These are phyloP conservation scores for Thomomys bottae DNA, from an alignment of 2,113 vertebrate genomes.

Conservation along the genomic window DNA sequence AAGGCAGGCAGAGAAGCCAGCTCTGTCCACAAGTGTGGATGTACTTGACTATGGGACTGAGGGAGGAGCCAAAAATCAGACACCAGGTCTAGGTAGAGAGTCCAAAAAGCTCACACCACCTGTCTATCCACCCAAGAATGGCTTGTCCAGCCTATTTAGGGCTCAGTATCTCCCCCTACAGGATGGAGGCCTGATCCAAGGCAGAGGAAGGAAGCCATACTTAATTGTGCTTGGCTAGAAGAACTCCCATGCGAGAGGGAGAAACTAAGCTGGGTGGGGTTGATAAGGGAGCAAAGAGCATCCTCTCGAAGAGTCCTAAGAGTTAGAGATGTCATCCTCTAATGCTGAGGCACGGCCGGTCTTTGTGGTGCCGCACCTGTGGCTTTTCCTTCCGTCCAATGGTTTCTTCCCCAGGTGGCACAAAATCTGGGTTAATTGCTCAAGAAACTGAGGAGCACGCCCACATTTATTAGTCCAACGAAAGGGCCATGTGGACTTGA, in stretches of 20 bases:
- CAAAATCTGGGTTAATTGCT: neutral
- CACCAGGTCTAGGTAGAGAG: neutral
- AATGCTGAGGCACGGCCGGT: fast-evolving
- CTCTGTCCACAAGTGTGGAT: neutral
- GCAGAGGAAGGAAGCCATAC: neutral
- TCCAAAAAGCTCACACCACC: fast-evolving
- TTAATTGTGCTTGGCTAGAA: neutral
- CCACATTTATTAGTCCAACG: neutral
- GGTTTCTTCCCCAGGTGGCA: neutral
- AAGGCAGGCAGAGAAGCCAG: neutral
- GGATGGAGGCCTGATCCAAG: neutral
- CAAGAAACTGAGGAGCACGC: neutral
- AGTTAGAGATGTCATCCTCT: fast-evolving
- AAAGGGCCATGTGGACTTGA: neutral
- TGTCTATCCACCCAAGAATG: no score
- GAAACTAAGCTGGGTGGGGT: neutral
- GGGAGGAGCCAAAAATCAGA: neutral
- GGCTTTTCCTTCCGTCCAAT: neutral
- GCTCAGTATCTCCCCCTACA: neutral
- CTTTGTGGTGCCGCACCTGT: neutral
- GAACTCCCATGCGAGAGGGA: neutral
- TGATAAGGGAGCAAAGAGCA: neutral
- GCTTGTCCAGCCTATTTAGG: neutral
- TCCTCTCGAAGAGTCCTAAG: neutral
- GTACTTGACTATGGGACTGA: neutral